Conservation (phyloP, 2,888 invertebrate genomes). For the Teleogryllus oceanicus region DNA sequence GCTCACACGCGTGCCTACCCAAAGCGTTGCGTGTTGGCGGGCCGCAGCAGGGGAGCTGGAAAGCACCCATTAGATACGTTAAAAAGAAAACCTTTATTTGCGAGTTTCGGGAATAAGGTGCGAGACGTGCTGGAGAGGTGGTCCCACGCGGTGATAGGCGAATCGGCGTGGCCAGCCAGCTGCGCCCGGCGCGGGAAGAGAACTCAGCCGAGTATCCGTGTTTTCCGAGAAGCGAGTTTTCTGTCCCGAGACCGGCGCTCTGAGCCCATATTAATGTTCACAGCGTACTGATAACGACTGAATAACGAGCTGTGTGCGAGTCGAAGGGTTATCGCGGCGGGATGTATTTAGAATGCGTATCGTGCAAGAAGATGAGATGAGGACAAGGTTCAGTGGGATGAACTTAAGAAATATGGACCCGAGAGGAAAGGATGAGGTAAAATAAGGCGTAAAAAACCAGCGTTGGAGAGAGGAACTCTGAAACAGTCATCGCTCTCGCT, state of each 20-base stretch:
- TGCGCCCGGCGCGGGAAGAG: too few relatives aligned
- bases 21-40: not conserved
- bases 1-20: not conserved
- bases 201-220: too few relatives aligned
- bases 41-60: not conserved
- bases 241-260: not conserved
- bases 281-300: not conserved
- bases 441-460: not conserved
- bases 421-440: not conserved
- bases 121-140: too few relatives aligned
- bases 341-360: not conserved
- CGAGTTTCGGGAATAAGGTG: not conserved
- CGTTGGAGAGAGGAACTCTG: too few relatives aligned
- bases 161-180: too few relatives aligned
- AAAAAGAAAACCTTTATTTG: not conserved
- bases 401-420: not conserved
- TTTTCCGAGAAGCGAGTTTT: not conserved
- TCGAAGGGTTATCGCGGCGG: slow-evolving; percentile 6
- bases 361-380: not conserved
- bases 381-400: not conserved
- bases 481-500: too few relatives aligned
- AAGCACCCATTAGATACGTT: not conserved
- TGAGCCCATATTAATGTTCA: not conserved
- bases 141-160: too few relatives aligned
- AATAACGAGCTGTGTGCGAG: slow-evolving; percentile 2